Evolutionary conservation across 2,797 vertebrate species (phyloP).

Genomic region (Phoebastria nigripes): DNA sequence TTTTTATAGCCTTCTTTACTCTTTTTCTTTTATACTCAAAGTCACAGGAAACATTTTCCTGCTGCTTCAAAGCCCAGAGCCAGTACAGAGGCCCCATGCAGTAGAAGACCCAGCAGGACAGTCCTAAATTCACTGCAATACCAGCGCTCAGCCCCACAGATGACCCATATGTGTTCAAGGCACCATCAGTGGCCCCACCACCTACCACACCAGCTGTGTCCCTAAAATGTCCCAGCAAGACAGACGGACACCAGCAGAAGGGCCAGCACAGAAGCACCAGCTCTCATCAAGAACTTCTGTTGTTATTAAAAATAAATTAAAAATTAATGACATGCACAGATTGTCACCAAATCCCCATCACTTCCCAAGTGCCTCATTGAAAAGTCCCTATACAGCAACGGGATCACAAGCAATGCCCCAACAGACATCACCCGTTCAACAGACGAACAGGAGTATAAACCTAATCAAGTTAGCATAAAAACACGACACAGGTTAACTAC

Average conservation of each 20-base stretch:
- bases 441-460: background rate
- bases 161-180: background rate
- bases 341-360: background rate
- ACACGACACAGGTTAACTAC: background rate
- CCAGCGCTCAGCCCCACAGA: background rate
- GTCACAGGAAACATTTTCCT: background rate
- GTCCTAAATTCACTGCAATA: background rate
- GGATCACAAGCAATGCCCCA: background rate
- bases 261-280: background rate
- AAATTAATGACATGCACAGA: background rate
- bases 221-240: background rate
- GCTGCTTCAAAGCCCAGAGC: background rate
- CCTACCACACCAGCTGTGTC: background rate
- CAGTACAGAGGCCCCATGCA: background rate
- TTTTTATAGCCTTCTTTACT: background rate
- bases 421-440: background rate
- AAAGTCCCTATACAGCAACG: background rate
- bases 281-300: background rate
- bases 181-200: background rate
- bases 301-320: background rate
- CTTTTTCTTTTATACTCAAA: background rate
- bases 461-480: background rate
- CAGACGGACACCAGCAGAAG: background rate
- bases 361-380: background rate
- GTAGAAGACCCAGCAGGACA: background rate